These are phyloP conservation scores for Bufo bufo DNA, from an alignment of 2,113 vertebrate genomes.

Conservation along the genomic window DNA sequence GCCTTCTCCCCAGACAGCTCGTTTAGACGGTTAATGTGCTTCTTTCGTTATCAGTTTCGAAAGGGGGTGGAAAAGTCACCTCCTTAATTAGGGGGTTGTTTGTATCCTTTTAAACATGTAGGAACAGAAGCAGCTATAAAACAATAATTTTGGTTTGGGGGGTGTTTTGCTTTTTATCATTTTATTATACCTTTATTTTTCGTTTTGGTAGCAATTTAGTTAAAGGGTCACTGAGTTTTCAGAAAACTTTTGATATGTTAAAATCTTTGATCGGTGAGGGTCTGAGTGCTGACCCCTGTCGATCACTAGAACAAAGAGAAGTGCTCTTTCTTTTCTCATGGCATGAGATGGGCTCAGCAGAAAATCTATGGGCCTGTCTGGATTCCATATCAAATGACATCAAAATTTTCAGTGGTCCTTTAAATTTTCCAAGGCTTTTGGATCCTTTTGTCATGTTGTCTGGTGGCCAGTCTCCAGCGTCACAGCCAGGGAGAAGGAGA, in stretches of 20 bases:
- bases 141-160: conserved; percentile 3
- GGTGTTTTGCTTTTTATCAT: background rate
- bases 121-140: background rate
- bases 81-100: conserved; percentile 37
- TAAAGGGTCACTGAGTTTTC: too few species aligned
- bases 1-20: background rate
- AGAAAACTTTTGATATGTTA: too few species aligned
- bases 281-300: too few species aligned
- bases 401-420: background rate
- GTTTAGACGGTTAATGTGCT: conserved; percentile 30
- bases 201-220: background rate
- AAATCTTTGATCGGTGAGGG: too few species aligned
- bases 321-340: too few species aligned
- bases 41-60: conserved; percentile 1
- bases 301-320: too few species aligned
- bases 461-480: background rate
- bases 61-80: conserved; percentile 22
- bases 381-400: too few species aligned
- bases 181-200: background rate
- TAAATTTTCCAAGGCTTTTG: background rate
- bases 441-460: background rate
- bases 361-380: too few species aligned
- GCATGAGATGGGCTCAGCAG: too few species aligned
- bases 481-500: too few species aligned
- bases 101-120: conserved; percentile 3